These are phyloP conservation scores for Deilephila porcellus DNA, from an alignment of 2,888 invertebrate genomes.

Conservation along the genomic window DNA sequence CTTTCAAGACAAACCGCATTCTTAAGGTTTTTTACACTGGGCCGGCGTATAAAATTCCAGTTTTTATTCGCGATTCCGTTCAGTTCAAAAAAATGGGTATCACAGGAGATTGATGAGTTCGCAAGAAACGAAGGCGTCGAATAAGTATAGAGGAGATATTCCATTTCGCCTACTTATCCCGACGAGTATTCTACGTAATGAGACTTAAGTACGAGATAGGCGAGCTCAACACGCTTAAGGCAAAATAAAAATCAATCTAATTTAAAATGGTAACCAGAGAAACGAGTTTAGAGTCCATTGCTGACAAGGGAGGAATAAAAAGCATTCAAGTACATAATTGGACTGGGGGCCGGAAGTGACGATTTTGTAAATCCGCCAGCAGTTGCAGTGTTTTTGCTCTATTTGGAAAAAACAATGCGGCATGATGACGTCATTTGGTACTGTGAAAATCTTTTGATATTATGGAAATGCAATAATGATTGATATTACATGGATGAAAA, in stretches of 20 bases:
- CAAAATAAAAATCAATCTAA: conserved; percentile 20
- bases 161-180: conserved; percentile 18
- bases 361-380: conserved; percentile 6
- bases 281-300: conserved; percentile 16
- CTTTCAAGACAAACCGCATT: conserved; percentile 22
- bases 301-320: conserved; percentile 14
- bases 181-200: conserved; percentile 20
- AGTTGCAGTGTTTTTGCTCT: not conserved
- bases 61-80: conserved; percentile 4
- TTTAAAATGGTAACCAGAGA: not conserved
- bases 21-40: not conserved
- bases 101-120: conserved; percentile 7
- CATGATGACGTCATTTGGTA: not conserved
- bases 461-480: not conserved
- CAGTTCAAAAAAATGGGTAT: not conserved
- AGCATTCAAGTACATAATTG: conserved; percentile 16
- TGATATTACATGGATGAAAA: too few species aligned
- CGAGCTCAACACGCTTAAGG: conserved; percentile 19
- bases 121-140: not conserved
- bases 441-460: not conserved
- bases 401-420: not conserved
- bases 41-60: conserved; percentile 1
- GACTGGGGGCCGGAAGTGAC: conserved; percentile 17
- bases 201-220: conserved; percentile 18
- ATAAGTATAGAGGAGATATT: conserved; percentile 5